Conservation (phyloP, 2,888 invertebrate genomes). For the Glyphotaelius pellucidus region DNA sequence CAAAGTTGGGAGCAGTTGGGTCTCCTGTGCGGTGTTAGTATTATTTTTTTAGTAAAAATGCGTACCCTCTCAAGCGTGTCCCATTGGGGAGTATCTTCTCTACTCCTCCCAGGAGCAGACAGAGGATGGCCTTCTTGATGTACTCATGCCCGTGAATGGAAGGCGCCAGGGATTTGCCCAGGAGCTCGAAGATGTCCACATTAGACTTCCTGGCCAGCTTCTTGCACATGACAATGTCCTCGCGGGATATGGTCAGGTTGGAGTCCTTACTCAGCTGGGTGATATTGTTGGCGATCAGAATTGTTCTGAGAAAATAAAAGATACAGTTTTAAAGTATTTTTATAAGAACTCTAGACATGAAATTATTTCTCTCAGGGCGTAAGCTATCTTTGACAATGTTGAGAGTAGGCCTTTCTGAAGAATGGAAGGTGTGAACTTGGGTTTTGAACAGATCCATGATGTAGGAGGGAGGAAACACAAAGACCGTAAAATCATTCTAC, state of each 20-base stretch:
- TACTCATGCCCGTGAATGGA: constrained; percentile 98
- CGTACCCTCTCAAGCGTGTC: constrained; percentile 90
- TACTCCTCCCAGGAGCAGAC: constrained; percentile 94
- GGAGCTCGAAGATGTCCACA: constrained; percentile 90
- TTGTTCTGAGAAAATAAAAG: constrained; percentile 82
- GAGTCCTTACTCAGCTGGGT: constrained; percentile 93
- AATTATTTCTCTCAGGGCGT: too few relatives aligned
- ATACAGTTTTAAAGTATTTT: too few relatives aligned
- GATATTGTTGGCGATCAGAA: constrained; percentile 95
- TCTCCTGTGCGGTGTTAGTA: too few relatives aligned
- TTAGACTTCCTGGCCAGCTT: constrained; percentile 84
- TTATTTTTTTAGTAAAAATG: neutral
- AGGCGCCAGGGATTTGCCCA: constrained; percentile 96
- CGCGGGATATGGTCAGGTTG: constrained; percentile 85
- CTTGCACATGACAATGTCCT: constrained; percentile 94
- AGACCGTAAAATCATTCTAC: too few relatives aligned
- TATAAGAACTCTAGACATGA: neutral
- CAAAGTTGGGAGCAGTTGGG: too few relatives aligned
- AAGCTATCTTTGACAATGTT: too few relatives aligned
- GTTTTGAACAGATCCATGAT: too few relatives aligned
- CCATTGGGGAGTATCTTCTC: constrained; percentile 96
- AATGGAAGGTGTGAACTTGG: too few relatives aligned
- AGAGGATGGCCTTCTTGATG: constrained; percentile 97
- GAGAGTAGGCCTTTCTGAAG: too few relatives aligned
- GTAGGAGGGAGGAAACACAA: too few relatives aligned